Base-by-base conservation (phyloP, 2,113 vertebrate species). In the Sminthopsis crassicaudata region DNA sequence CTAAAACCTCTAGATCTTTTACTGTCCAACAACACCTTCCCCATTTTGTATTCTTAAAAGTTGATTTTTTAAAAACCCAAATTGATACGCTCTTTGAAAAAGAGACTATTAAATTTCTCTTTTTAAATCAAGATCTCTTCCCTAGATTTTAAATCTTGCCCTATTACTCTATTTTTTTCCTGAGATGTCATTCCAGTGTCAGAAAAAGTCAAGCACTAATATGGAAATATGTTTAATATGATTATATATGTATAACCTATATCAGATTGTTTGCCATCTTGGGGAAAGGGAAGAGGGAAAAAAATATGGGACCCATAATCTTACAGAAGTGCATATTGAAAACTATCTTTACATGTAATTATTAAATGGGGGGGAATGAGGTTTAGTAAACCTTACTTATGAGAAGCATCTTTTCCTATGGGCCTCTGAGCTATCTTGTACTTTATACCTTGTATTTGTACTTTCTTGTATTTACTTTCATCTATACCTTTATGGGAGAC, bases 71-170 rank as follows among this genome's bases (percentile, higher is more conserved):
- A 55, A 55, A 55, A 30, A 60, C 2, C 0, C 57, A 67, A 67
- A 4, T 67, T 67, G 30, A 22, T 4, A 19, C 14, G n/a, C 16
- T 76, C 36, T 76, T 36, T 76, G 67, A 19, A 76, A 76, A 76
- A n/a, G 36, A 36, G 3, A n/a, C 67, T 76, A 76, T 76, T 76
- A n/a, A 76, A n/a, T 0, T 46, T 46, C 90, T 91, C 88, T 91
- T 91, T 95, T 91, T 53, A 93, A 95, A 91, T 46, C 53, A 90
- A 89, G 2, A 0, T 10, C 36, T 96, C 67, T 96, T 94, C 90
- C 36, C 94, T 42, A 53, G 67, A 76, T 76, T 76, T 76, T 60
- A 67, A 92, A 8, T 25, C 42, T 24, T 96, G 0, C 2, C 0
- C 91, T 93, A 6, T 48, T 48, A 57, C 19, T 46, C 23, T 90